phyloP scores from a whole-genome alignment of 2,888 invertebrate genomes.

The Hirtodrosophila trivittata region DNA sequence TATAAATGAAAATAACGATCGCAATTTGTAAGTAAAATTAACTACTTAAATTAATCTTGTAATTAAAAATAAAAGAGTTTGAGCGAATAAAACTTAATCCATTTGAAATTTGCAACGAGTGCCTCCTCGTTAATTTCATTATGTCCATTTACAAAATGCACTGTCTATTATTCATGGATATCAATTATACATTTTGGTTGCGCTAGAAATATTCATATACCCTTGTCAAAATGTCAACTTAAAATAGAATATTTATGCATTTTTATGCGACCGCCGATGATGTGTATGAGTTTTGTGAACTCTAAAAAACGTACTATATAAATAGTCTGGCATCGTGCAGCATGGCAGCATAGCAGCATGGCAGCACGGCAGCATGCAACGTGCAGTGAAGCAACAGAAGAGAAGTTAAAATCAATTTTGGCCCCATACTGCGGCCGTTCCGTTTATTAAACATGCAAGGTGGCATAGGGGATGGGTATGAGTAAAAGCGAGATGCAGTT shows the following conservation, averaged over 20 bases:
- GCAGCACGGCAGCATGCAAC: conserved; percentile 9
- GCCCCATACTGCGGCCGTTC: conserved; percentile 70
- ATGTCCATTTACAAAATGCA: conserved; percentile 36
- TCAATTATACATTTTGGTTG: conserved; percentile 54
- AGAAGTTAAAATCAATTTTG: conserved; percentile 56
- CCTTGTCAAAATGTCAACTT: conserved; percentile 72
- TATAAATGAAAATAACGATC: too few relatives aligned
- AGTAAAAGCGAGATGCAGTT: background rate
- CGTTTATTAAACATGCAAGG: conserved; percentile 13
- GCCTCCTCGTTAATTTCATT: conserved; percentile 34
- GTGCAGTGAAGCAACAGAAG: conserved; percentile 24
- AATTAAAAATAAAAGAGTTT: too few relatives aligned
- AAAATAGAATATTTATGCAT: conserved; percentile 73
- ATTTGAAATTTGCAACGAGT: conserved; percentile 26
- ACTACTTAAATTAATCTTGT: too few relatives aligned
- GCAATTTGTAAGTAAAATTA: too few relatives aligned
- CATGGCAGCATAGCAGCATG: background rate
- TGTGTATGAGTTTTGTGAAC: conserved; percentile 48
- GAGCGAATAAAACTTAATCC: too few relatives aligned
- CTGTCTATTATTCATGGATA: conserved; percentile 35
- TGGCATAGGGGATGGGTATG: conserved; percentile 3
- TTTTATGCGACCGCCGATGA: conserved; percentile 43
- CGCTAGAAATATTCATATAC: conserved; percentile 59
- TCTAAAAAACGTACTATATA: conserved; percentile 43
- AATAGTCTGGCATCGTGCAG: conserved; percentile 30